Evolutionary conservation across 2,113 vertebrate species (phyloP).

Genomic region (Camelus bactrianus): DNA sequence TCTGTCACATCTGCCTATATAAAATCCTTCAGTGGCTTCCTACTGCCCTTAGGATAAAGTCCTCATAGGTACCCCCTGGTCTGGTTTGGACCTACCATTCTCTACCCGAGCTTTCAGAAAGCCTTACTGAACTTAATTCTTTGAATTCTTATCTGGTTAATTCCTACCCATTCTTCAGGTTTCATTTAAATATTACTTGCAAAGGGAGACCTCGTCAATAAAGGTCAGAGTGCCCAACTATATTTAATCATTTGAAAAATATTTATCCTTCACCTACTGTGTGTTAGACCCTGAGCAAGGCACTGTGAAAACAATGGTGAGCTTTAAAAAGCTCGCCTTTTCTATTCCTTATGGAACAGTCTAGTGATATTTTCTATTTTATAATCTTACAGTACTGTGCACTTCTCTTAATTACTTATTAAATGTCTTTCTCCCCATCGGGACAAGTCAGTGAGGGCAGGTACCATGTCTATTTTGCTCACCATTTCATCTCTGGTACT

Average conservation of each 20-base stretch:
- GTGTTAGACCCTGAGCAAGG: not conserved
- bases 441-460: conserved; percentile 18
- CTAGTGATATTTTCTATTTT: not conserved
- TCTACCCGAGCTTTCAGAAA: not conserved
- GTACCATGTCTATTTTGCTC: not conserved
- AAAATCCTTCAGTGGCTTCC: conserved; percentile 29
- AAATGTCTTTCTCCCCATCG: not conserved
- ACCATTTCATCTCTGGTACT: not conserved
- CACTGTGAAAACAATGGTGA: not conserved
- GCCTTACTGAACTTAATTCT: conserved; percentile 30
- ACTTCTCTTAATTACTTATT: conserved; percentile 25
- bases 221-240: not conserved
- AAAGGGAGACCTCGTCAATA: conserved; percentile 18
- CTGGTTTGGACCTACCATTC: not conserved
- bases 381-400: not conserved
- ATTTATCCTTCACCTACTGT: conserved; percentile 1
- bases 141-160: conserved; percentile 11
- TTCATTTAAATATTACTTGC: conserved; percentile 47
- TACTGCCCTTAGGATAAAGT: not conserved
- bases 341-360: not conserved
- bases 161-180: conserved; percentile 34
- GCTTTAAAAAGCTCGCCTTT: not conserved
- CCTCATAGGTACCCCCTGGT: not conserved
- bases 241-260: conserved; percentile 25
- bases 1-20: not conserved